phyloP scores from a whole-genome alignment of 1,140 invertebrate genomes.

The Apis laboriosa region DNA sequence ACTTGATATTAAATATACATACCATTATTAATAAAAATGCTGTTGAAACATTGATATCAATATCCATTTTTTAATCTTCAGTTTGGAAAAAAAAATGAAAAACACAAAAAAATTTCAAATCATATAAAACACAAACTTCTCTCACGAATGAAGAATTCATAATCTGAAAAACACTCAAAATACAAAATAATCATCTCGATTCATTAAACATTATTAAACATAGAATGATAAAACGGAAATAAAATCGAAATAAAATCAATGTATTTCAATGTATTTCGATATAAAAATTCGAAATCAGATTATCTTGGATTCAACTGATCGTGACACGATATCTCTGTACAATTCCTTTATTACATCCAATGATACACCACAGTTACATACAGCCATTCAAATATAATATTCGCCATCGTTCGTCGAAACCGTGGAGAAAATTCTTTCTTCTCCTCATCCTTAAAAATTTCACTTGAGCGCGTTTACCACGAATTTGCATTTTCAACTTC shows the following conservation, averaged over 20 bases:
- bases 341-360: constrained; percentile 44
- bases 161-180: too few relatives aligned
- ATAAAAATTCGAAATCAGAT: not conserved
- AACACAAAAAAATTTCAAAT: too few relatives aligned
- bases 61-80: not conserved
- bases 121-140: too few relatives aligned
- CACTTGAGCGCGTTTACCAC: not conserved
- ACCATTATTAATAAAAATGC: not conserved
- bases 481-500: constrained; percentile 17
- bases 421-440: not conserved
- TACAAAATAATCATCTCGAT: too few relatives aligned
- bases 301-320: not conserved
- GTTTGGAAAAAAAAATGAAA: too few relatives aligned
- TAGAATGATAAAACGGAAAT: too few relatives aligned
- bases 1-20: not conserved
- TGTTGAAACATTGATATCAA: not conserved
- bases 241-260: too few relatives aligned
- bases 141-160: too few relatives aligned
- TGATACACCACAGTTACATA: constrained; percentile 37
- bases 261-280: too few relatives aligned
- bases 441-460: not conserved
- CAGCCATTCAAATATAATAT: constrained; percentile 23
- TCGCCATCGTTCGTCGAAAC: not conserved
- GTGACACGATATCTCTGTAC: constrained; percentile 11
- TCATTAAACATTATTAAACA: too few relatives aligned